Conservation (phyloP, 2,113 vertebrate genomes). For the Maccullochella peelii region DNA sequence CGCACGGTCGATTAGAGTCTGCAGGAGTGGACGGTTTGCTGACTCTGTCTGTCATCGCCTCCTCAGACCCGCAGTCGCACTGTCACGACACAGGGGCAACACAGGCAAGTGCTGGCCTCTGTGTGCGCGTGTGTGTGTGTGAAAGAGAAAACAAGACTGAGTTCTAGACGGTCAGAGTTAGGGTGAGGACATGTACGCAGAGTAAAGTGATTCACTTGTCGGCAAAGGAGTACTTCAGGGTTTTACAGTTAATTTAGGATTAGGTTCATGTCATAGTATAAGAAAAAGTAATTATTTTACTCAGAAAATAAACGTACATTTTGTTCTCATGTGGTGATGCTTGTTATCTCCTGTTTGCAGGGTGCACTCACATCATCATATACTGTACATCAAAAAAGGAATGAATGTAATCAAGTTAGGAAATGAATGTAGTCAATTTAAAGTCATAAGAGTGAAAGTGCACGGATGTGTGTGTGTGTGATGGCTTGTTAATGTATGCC, state of each 20-base stretch:
- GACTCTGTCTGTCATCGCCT: conserved; percentile 31
- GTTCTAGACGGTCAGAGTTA: neutral
- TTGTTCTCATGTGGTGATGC: neutral
- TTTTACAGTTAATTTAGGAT: conserved; percentile 8
- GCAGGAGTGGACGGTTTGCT: conserved; percentile 12
- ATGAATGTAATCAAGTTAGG: neutral
- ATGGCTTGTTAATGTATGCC: conserved; percentile 45
- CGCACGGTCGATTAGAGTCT: conserved; percentile 19
- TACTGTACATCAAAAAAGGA: neutral
- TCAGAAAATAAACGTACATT: neutral
- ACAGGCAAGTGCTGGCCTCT: neutral
- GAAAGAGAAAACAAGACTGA: conserved; percentile 17
- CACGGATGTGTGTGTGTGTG: conserved; percentile 10
- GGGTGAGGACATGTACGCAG: neutral
- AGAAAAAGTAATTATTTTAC: neutral
- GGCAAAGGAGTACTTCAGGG: neutral
- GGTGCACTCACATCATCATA: neutral
- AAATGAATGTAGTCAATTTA: conserved; percentile 22
- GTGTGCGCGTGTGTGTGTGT: neutral
- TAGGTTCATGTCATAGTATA: neutral
- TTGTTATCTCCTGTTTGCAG: conserved; percentile 2
- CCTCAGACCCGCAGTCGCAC: conserved; percentile 12
- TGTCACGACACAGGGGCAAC: conserved; percentile 28
- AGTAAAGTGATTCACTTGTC: neutral
- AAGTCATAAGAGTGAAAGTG: conserved; percentile 20